A percentile compares a stretch with the other conserved stretches of the same genome.
phyloP scores from a whole-genome alignment of 2,113 vertebrate species.

The Canis aureus region DNA sequence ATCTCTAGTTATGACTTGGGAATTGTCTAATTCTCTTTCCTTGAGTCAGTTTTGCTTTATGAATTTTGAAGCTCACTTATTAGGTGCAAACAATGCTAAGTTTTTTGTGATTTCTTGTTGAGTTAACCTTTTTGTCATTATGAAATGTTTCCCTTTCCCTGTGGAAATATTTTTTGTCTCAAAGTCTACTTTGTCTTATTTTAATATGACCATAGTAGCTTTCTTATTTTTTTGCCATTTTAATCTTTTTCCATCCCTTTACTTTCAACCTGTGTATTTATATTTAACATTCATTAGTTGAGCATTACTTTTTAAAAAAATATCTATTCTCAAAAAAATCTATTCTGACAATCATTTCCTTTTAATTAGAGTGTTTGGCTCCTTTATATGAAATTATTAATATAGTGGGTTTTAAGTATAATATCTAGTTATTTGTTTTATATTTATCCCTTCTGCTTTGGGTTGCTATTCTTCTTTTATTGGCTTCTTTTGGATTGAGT shows the following conservation, averaged over 20 bases:
- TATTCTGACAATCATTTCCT: neutral
- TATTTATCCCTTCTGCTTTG: neutral
- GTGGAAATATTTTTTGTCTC: neutral
- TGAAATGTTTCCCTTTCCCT: neutral
- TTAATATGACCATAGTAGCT: neutral
- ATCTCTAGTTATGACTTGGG: neutral
- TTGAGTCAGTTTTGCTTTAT: neutral
- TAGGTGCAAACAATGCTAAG: neutral
- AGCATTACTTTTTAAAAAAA: conserved; percentile 10
- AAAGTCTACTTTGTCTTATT: neutral
- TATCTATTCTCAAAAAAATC: neutral
- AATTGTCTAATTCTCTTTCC: neutral
- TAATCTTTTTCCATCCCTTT: neutral
- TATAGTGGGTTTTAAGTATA: neutral
- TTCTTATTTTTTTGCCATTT: conserved; percentile 31
- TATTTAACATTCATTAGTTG: neutral
- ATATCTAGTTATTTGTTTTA: neutral
- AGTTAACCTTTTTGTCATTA: neutral
- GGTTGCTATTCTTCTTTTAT: neutral
- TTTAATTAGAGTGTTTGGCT: neutral
- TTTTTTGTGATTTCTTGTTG: neutral
- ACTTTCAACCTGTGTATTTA: neutral
- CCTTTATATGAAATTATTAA: neutral
- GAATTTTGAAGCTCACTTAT: conserved; percentile 19
- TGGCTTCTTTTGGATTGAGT: conserved; percentile 5